phyloP scores from a whole-genome alignment of 1,140 invertebrate genomes.

The Acromyrmex echinatior region DNA sequence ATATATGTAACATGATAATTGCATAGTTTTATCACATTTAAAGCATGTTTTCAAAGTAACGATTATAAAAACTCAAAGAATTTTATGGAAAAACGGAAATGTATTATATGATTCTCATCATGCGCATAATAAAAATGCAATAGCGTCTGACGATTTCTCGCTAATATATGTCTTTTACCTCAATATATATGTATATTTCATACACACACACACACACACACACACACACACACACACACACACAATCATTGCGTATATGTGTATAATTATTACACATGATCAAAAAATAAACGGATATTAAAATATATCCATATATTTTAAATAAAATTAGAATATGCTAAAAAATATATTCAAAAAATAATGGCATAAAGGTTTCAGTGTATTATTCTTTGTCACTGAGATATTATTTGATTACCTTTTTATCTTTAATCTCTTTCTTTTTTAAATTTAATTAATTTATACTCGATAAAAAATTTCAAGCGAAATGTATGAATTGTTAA shows the following conservation, averaged over 20 bases:
- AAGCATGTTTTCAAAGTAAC: too few species aligned
- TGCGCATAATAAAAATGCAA: too few species aligned
- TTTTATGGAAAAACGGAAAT: too few species aligned
- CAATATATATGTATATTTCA: too few species aligned
- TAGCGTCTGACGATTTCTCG: too few species aligned
- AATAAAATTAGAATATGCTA: conserved; percentile 23
- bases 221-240: too few species aligned
- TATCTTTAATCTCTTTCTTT: background rate
- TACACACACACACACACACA: too few species aligned
- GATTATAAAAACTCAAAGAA: too few species aligned
- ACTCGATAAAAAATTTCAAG: background rate
- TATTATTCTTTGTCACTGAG: background rate
- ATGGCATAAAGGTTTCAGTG: background rate
- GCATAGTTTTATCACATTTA: conserved; percentile 21
- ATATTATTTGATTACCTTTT: conserved; percentile 9
- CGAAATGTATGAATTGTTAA: conserved; percentile 21
- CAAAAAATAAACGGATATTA: conserved; percentile 8
- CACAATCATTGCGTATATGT: background rate
- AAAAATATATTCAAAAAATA: conserved; percentile 2
- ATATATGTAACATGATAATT: conserved; percentile 4
- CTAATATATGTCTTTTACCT: too few species aligned
- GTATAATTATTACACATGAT: background rate
- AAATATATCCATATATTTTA: background rate
- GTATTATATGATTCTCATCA: too few species aligned
- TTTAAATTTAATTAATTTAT: conserved; percentile 12